Base-by-base conservation (phyloP, 2,797 vertebrate genomes). In the Neomorphus geoffroyi region DNA sequence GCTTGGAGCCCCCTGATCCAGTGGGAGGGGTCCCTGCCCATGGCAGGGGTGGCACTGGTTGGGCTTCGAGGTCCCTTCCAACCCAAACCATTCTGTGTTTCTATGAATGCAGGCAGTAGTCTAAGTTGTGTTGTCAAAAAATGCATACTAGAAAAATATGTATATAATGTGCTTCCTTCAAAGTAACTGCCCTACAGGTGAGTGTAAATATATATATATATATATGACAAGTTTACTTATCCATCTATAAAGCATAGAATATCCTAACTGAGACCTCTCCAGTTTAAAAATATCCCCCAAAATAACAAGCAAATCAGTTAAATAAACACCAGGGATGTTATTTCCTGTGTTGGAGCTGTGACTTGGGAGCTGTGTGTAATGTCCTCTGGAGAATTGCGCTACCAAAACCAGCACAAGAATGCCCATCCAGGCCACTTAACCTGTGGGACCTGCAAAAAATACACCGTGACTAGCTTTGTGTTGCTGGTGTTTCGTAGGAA, bases 191-290 rank as follows among this genome's bases (percentile, higher is more conserved):
- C 22, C 11, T 69, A 24, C 37, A 21, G 21, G 13, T 41, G 2
- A 19, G 28, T 18, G 3, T 60, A 70, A 2, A 8, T 2, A 12
- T 0, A 6, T 3, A 22, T 3, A 6, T 1, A 4, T 23, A 3
- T 6, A 12, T 11, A 13, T 14, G 27, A 27, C 12, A 83, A n/a
- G 13, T 56, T 85, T 64, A 18, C 37, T 6, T 32, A 14, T 3
- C 56, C 27, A 41, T 58, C 35, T 33, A 16, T 18, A 64, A 80
- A 53, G 46, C 77, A 79, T 16, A 65, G 18, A 6, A 11, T 13
- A 35, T 58, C 64, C 41, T 45, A 80, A 58, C 14, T 16, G 6
- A 7, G 30, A 30, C 35, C 35, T 73, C 26, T 51, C n/a, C 58
- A 7, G 39, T 16, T 10, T 18, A 45, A 70, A 89, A 88, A 32